Base-by-base conservation (phyloP, 2,113 vertebrate genomes). In the Tychaedon coryphoeus region DNA sequence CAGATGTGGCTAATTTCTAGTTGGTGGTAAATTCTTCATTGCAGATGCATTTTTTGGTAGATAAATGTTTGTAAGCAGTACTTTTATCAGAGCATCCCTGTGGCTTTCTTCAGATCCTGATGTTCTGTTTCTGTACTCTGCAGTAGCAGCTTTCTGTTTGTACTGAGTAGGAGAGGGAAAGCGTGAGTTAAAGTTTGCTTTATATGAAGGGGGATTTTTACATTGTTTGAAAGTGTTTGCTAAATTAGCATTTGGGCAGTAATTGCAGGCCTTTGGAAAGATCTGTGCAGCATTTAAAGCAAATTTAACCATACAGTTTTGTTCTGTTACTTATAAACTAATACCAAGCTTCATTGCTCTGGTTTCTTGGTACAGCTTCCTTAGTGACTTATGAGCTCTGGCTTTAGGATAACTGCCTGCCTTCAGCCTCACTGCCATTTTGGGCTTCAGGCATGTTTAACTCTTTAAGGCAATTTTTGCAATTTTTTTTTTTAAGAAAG, bases 111-210 rank as follows among this genome's bases (percentile, higher is more conserved):
- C 34, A 42, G 54, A 75, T 69, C 33, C n/a, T 13, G n/a, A 11
- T 47, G 62, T 43, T 89, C 45, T 86, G 33, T 34, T 77, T 74
- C 82, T 60, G 69, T 51, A 48, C 38, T 36, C 93, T 78, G 91
- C 94, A 96, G 81, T 10, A 42, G 42, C 22, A 75, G 76, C 43
- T 58, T 71, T 66, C 75, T 62, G 2, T 73, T 90, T 54, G 36
- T n/a, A 47, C 25, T 5, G 14, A 69, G 60, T 12, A 47, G 90
- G 67, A 75, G 54, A 75, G 34, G n/a, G n/a, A 73, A 74, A 66
- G 53, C 78, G 47, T 3, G 47, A 85, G 90, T 70, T 83, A 64
- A 96, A 97, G 89, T 97, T 97, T 84, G 70, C 47, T 58, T 88
- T 56, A 6, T 34, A 61, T 20, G 31, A 53, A 38, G 45, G 60